These are phyloP conservation scores for Chelonoidis abingdonii DNA, from an alignment of 2,113 vertebrate genomes.

Conservation along the genomic window DNA sequence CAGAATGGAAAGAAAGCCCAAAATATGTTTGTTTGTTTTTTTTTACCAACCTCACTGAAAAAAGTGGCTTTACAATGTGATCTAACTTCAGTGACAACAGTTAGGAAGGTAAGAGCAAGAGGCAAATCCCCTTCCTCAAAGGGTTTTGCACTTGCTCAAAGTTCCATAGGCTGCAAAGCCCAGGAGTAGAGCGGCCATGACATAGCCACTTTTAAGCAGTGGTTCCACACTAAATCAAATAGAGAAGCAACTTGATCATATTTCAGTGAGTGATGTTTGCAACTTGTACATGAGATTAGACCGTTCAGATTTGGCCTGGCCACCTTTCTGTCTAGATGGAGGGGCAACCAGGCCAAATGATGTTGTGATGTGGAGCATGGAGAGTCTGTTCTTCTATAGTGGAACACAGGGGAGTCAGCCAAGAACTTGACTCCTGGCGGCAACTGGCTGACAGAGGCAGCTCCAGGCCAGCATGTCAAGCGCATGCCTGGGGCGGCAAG, in stretches of 20 bases:
- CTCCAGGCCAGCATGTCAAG: too few species aligned
- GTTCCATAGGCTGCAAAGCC: background rate
- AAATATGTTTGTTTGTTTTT: background rate
- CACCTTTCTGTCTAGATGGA: background rate
- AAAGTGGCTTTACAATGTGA: background rate
- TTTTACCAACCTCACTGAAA: background rate
- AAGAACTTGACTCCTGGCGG: too few species aligned
- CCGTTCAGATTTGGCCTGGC: background rate
- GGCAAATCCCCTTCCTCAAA: background rate
- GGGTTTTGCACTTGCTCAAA: background rate
- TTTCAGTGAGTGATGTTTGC: background rate
- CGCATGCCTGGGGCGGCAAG: too few species aligned
- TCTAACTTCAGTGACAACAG: background rate
- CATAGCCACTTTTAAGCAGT: background rate
- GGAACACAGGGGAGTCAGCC: too few species aligned
- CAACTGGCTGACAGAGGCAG: too few species aligned
- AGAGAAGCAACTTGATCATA: background rate
- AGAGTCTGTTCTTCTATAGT: background rate
- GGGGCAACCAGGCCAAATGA: background rate
- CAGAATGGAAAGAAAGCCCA: background rate
- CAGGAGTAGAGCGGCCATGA: background rate
- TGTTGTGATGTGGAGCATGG: background rate
- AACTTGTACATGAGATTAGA: background rate
- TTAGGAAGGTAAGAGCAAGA: background rate
- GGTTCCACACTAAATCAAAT: background rate